Evolutionary conservation across 1,140 invertebrate species (phyloP), one percentile per base, ranked within the genome.

Genomic region (Macrobrachium rosenbergii): DNA sequence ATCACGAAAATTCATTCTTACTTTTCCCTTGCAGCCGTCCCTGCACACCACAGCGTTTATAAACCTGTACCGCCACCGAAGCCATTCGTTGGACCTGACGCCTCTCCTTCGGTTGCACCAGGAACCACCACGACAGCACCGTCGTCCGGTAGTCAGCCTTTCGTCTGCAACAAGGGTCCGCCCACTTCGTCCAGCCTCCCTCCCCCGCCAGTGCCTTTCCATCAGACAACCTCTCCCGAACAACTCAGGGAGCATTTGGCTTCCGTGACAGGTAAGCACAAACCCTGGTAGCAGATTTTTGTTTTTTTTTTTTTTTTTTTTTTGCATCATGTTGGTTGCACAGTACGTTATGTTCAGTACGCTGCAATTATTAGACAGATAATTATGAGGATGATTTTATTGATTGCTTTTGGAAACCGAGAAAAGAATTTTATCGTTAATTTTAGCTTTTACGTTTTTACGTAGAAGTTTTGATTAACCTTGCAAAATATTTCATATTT

Each of bases 21-120:
- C 59, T 63, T 45, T 45, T 60, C 80, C 43, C 43, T 23, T 58
- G 8, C 80, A 67, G 64, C 80, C 28, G 82, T 72, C 43, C 59
- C 52, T 21, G 82, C 62, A 45, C 69, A 52, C 8, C 52, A 69
- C 28, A 85, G 83, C 23, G 75, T 85, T 12, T 77, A 78, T 60
- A 85, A 78, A 52, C 83, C 83, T 14, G 73, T 85, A n/a, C 83
- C 83, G 8, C 83, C 75, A 17, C 83, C 83, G 2, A 78, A 85
- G 83, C 83, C 83, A 16, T 85, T 78, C n/a, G 2, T 17, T 23
- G 60, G 62, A 21, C 17, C 72, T 14, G n/a, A 58, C 5, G 19
- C 37, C 21, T 23, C 75, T 64, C 19, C 75, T 63, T 16, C 81
- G n/a, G 8, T 19, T 21, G 5, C 76, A 17, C 12, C 80, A 69